A percentile compares a stretch with the other conserved stretches of the same genome.
phyloP scores from a whole-genome alignment of 1,140 invertebrate species.

The Bemisia tabaci region DNA sequence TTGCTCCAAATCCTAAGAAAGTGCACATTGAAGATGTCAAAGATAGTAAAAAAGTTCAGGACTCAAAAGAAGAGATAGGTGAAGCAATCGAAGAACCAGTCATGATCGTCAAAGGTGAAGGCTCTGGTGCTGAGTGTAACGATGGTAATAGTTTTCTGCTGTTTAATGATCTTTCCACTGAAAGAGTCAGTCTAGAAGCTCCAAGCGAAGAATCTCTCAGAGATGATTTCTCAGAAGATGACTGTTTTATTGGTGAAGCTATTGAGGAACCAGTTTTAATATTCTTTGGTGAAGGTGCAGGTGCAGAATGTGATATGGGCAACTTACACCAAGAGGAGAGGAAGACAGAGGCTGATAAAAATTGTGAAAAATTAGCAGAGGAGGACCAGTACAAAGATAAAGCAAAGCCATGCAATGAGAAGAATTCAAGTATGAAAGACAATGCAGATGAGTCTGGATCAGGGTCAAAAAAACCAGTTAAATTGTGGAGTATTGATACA shows the following conservation, averaged over 20 bases:
- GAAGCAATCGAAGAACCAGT: constrained; percentile 58
- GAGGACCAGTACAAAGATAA: not conserved
- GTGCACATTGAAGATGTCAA: not conserved
- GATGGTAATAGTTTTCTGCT: constrained; percentile 42
- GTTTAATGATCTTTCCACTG: constrained; percentile 14
- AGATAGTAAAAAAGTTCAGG: constrained; percentile 39
- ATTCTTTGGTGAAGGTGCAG: constrained; percentile 50
- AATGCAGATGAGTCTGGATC: not conserved
- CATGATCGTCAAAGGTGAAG: constrained; percentile 54
- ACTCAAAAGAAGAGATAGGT: constrained; percentile 48
- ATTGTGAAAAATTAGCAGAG: not conserved
- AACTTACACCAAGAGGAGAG: constrained; percentile 27
- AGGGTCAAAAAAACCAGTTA: constrained; percentile 20
- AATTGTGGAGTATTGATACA: constrained; percentile 25
- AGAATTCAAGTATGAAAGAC: not conserved
- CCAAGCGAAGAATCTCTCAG: constrained; percentile 23
- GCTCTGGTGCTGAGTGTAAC: constrained; percentile 51
- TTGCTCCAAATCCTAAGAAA: not conserved
- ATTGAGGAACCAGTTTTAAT: constrained; percentile 54
- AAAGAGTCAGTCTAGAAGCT: constrained; percentile 55
- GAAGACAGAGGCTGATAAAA: not conserved
- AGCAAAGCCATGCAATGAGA: not conserved
- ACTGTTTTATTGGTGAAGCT: constrained; percentile 41
- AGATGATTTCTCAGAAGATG: constrained; percentile 12
- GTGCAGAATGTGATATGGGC: constrained; percentile 49